Base-by-base conservation (phyloP, 2,113 vertebrate species). In the Anhinga anhinga region DNA sequence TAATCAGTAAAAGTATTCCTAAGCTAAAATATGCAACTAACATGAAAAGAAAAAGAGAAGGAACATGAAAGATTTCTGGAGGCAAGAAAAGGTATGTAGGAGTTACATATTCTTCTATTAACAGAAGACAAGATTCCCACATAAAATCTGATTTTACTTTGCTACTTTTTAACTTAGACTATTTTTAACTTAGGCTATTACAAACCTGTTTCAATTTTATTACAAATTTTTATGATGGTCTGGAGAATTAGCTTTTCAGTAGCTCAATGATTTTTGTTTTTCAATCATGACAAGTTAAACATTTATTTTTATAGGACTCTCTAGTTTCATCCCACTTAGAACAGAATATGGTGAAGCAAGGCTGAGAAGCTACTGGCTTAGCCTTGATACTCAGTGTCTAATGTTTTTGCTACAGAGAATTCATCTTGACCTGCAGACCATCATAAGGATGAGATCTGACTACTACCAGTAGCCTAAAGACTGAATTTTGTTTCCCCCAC, bases 71-170 rank as follows among this genome's bases (percentile, higher is more conserved):
- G 87, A 36, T n/a, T 82, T 91, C 62, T 90, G 30, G 66, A 88
- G 59, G 50, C 70, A 86, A 69, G 67, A 73, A 81, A 65, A 73
- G 19, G 13, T 66, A 55, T 67, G 92, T 96, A 92, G 96, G 88
- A 92, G 82, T 94, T 92, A 50, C 55, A 19, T 63, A 11, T 86
- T 73, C 42, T 61, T 66, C 42, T 91, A 50, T 90, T 93, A 88
- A 81, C 34, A 70, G 86, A 86, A 88, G 73, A 79, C 91, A 96
- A 95, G 53, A 70, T 83, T 63, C 70, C 63, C n/a, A 50, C 50
- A 59, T 81, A 80, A 89, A 86, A 34, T 86, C 66, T 88, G 73
- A 90, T 94, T 92, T 82, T 93, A 88, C n/a, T 66, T 69, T 66
- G 53, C 62, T 85, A 27, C n/a, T 79, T 90, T 86, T n/a, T 90